A percentile compares a stretch with the other conserved stretches of the same genome.
Evolutionary conservation across 1,140 invertebrate genomes (phyloP).

Genomic region (Drosophila miranda): DNA sequence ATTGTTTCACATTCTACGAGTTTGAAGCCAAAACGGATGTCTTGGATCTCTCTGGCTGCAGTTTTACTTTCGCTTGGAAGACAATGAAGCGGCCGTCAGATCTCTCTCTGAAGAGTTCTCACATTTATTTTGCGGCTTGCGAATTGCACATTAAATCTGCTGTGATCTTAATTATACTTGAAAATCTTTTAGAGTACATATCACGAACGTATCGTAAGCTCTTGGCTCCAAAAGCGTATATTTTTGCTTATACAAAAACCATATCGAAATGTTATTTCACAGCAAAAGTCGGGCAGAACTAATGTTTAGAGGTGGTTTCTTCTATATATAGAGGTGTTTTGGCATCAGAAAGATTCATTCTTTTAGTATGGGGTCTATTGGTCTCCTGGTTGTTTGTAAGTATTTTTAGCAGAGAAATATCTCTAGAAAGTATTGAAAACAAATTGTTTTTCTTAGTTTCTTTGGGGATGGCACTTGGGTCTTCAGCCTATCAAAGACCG

Average conservation of each 20-base stretch:
- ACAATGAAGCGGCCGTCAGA: no score
- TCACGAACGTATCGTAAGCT: no score
- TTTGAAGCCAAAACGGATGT: conserved; percentile 6
- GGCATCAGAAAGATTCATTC: not conserved
- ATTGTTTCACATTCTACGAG: conserved; percentile 16
- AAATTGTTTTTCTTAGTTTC: not conserved
- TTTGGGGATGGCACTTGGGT: not conserved
- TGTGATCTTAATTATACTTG: no score
- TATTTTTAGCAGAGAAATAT: not conserved
- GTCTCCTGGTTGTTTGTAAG: not conserved
- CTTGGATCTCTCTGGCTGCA: conserved; percentile 1
- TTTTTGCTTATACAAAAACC: not conserved
- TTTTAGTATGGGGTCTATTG: not conserved
- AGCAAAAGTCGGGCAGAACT: not conserved
- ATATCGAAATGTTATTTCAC: not conserved
- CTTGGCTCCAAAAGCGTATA: no score
- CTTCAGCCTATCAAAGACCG: no score
- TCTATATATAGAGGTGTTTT: not conserved
- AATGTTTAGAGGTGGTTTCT: not conserved
- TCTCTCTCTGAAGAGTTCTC: no score
- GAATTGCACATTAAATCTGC: no score
- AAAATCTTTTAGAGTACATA: no score
- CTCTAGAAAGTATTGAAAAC: not conserved
- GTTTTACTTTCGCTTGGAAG: conserved; percentile 25
- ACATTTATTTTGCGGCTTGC: no score